phyloP scores from a whole-genome alignment of 2,888 invertebrate species.

The Eilema sororculum region DNA sequence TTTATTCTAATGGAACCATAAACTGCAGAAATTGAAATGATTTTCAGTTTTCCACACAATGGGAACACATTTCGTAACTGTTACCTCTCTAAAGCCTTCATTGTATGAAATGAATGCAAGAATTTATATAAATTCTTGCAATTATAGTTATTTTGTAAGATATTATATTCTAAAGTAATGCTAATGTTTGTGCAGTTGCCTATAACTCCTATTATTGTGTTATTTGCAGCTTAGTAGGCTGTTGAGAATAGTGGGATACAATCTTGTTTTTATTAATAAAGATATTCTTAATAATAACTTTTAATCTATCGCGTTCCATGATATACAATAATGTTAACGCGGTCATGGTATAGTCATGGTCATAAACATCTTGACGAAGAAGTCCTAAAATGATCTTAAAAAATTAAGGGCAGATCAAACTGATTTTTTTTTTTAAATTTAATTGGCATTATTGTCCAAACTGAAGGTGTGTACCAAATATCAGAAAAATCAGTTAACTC shows the following conservation, averaged over 20 bases:
- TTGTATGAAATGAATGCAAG: neutral
- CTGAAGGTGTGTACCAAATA: too few species aligned
- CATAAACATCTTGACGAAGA: too few species aligned
- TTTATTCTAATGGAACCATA: neutral
- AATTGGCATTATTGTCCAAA: too few species aligned
- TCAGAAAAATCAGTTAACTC: too few species aligned
- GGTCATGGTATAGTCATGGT: too few species aligned
- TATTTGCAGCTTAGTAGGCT: neutral
- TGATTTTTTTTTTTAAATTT: too few species aligned
- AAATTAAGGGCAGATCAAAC: too few species aligned
- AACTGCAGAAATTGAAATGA: neutral
- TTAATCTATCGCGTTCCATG: too few species aligned
- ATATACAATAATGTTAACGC: too few species aligned
- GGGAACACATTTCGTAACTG: constrained; percentile 3
- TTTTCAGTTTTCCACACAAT: neutral
- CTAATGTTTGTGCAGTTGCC: neutral
- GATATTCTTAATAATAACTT: too few species aligned
- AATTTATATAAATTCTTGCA: neutral
- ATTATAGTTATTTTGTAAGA: neutral
- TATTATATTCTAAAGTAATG: constrained; percentile 5
- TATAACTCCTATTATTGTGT: neutral
- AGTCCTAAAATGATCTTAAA: too few species aligned
- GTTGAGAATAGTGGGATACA: neutral
- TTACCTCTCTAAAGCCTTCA: neutral
- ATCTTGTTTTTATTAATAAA: too few species aligned